Evolutionary conservation across 2,113 vertebrate genomes (phyloP), one percentile per base, ranked within the genome.

Genomic region (Cacatua alba): DNA sequence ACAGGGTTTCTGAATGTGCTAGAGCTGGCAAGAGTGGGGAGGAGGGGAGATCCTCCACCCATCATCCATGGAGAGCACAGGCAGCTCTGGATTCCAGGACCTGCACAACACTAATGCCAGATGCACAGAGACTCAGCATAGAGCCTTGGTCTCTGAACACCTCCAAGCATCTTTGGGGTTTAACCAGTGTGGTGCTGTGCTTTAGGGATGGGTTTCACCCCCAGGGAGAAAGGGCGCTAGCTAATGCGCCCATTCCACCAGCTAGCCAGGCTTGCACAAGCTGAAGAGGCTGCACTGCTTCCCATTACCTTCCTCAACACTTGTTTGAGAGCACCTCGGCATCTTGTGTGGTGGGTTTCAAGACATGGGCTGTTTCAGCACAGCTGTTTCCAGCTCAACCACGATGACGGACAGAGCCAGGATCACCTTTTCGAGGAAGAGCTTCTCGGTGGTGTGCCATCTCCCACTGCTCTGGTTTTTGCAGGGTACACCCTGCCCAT

Each of bases 41-140:
- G 72, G 26, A 41, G 31, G 35, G 31, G 24, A 60, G 28, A 63
- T 23, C 37, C 46, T 31, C 21, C 44, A 16, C 6, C 64, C 33
- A 3, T 10, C 26, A 59, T 35, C 33, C 21, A 2, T 13, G 52
- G 31, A 13, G 35, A 49, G 43, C 35, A 7, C 43, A 4, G 62
- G 43, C 44, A 37, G 55, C 46, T 18, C 55, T 24, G 48, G 21
- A 2, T 23, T 23, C 28, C 33, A n/a, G 39, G 33, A 14, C 46
- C 46, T 3, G 37, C 0, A 1, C 9, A 10, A 11, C 2, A 1
- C 15, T 3, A 10, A 52, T 12, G 51, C 71, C 1, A 4, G 52
- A 13, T 9, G 35, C 53, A 26, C 2, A 1, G 37, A 21, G 26
- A 4, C 46, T 39, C 2, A 15, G 41, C 41, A 9, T 5, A 1